A percentile compares a stretch with the other conserved stretches of the same genome.
Evolutionary conservation across 2,888 invertebrate species (phyloP).

Genomic region (Lapara coniferarum): DNA sequence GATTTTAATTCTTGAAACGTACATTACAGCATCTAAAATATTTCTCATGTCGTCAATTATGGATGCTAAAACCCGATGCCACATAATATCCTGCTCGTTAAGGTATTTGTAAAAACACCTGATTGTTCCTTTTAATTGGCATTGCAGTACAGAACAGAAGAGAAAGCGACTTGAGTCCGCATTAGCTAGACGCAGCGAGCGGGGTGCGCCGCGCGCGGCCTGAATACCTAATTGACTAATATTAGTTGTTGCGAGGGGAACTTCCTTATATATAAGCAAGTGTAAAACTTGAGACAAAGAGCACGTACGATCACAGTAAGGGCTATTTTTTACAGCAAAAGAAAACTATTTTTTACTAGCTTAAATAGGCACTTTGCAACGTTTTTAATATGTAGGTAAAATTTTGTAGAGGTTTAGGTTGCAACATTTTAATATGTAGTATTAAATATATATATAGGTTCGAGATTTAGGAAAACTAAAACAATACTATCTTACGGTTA

Average conservation of each 20-base stretch:
- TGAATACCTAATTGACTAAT: constrained; percentile 83
- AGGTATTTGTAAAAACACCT: constrained; percentile 3
- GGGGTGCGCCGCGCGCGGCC: constrained; percentile 70
- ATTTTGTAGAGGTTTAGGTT: no score
- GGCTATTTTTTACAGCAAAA: constrained; percentile 72
- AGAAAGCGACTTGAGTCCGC: constrained; percentile 48
- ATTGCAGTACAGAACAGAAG: constrained; percentile 51
- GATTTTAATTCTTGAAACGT: no score
- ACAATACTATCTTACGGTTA: no score
- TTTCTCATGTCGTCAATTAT: no score
- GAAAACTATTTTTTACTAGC: constrained; percentile 41
- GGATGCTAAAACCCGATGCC: no score
- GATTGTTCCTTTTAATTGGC: constrained; percentile 47
- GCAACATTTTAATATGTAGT: no score
- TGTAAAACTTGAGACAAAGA: constrained; percentile 78
- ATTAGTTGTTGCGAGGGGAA: constrained; percentile 74
- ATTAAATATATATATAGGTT: no score
- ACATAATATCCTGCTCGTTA: no score
- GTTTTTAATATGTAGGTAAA: not conserved
- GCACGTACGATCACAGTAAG: constrained; percentile 71
- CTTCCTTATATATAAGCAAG: constrained; percentile 77
- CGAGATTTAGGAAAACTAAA: no score
- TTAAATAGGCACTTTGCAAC: not conserved
- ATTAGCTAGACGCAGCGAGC: constrained; percentile 64
- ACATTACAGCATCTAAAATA: no score